Conservation (phyloP, 2,113 vertebrate genomes). For the Chaetorhynchus papuensis region DNA sequence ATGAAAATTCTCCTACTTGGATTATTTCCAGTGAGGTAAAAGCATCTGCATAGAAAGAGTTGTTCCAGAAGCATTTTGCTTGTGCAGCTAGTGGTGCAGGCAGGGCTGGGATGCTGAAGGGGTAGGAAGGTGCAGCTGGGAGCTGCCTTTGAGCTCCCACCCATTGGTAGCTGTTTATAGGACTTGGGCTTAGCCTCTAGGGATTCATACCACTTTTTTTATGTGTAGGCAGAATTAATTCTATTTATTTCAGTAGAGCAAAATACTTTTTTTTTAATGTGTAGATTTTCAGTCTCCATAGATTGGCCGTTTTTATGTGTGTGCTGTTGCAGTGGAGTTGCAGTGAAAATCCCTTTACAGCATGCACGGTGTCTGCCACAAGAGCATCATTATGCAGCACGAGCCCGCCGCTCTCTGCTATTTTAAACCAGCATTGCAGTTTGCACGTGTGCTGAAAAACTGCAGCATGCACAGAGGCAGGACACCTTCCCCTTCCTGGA, state of each 20-base stretch:
- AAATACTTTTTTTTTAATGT: background rate
- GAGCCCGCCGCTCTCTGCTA: fast-evolving
- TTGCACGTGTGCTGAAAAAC: background rate
- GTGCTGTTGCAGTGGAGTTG: background rate
- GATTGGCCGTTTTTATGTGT: background rate
- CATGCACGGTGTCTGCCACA: background rate
- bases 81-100: background rate
- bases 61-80: background rate
- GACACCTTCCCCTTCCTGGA: background rate
- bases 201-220: background rate
- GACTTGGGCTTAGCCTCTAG: background rate
- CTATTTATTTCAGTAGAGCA: background rate
- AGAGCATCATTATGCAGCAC: background rate
- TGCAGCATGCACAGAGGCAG: background rate
- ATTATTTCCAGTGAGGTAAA: background rate
- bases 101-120: background rate
- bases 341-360: background rate
- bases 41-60: background rate
- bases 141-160: background rate
- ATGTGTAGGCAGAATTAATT: background rate
- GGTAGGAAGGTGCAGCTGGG: background rate
- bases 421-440: background rate
- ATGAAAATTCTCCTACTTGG: background rate
- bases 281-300: background rate
- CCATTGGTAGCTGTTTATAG: background rate